These are phyloP conservation scores for Leuciscus idus DNA, from an alignment of 2,113 vertebrate species.

Conservation along the genomic window DNA sequence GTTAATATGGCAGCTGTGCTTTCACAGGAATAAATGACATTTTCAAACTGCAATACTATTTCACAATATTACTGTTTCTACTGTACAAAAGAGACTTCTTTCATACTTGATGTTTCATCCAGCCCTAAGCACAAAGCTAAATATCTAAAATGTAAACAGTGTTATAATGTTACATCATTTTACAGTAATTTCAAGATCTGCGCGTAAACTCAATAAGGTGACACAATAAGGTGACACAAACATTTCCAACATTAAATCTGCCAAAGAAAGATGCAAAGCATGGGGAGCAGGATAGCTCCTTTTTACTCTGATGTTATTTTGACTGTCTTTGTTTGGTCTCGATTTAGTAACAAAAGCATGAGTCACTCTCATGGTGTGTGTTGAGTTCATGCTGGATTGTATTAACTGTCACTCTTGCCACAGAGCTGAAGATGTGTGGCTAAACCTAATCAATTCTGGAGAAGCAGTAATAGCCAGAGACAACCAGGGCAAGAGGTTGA, in stretches of 20 bases:
- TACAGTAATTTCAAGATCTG: neutral
- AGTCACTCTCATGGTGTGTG: neutral
- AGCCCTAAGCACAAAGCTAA: neutral
- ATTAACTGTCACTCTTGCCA: conserved; percentile 12
- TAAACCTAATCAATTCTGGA: conserved; percentile 37
- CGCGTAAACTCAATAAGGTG: neutral
- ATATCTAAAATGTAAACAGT: neutral
- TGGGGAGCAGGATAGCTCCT: neutral
- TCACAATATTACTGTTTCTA: too few relatives aligned
- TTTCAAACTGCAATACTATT: too few relatives aligned
- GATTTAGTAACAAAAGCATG: conserved; percentile 31
- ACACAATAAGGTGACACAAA: neutral
- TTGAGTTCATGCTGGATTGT: conserved; percentile 11
- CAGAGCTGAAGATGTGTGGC: conserved; percentile 15
- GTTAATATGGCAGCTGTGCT: too few relatives aligned
- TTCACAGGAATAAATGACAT: too few relatives aligned
- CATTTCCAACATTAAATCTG: neutral
- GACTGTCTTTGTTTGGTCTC: conserved; percentile 7
- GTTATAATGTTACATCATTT: neutral
- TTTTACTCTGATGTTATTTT: conserved; percentile 18
- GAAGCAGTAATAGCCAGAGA: conserved; percentile 36
- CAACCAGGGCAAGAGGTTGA: conserved; percentile 33
- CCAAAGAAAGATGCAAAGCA: neutral
- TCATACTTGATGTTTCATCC: neutral
- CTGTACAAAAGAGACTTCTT: neutral